Evolutionary conservation across 1,140 invertebrate genomes (phyloP), one percentile per base, ranked within the genome.

Genomic region (Dreissena rostriformis): DNA sequence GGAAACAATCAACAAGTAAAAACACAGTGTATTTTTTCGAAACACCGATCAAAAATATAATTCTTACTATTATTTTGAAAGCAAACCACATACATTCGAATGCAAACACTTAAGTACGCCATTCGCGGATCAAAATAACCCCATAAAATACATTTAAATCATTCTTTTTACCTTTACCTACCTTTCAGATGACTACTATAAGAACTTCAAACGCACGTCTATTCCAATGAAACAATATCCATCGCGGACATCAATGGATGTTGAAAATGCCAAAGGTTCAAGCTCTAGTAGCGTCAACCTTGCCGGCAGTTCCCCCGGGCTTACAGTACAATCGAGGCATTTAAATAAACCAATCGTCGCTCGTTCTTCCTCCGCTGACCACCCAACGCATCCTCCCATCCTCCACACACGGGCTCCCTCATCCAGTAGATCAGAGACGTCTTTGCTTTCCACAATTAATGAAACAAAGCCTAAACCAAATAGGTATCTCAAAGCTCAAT

Each of bases 341-440:
- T 66, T 79, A 29, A 67, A 72, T 72, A 81, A 81, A 81, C 67
- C 70, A 24, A 22, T 63, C 12, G 81, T 78, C 19, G 57, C 63
- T 14, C 66, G 65, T 12, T 79, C 76, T 39, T 78, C 75, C 28
- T 77, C 76, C 0, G 84, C 80, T 28, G 80, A 82, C 53, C 74
- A 79, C 17, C 75, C 73, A 15, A 68, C 67, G 2, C 89, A 90
- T 73, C 88, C 88, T 28, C 88, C 91, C 15, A 91, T 92, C 22
- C 86, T 88, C 0, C 87, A 90, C 14, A 90, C 91, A 70, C 86
- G 88, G 78, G 76, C 90, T 53, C 89, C 90, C 17, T 74, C 86
- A 0, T 77, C 86, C 11, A 87, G 86, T 68, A 85, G 83, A 52
- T 77, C 87, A 24, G 85, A 85, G 53, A 77, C 87, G 15, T 72